Evolutionary conservation across 1,140 invertebrate species (phyloP).

Genomic region (Sycobia sp.): DNA sequence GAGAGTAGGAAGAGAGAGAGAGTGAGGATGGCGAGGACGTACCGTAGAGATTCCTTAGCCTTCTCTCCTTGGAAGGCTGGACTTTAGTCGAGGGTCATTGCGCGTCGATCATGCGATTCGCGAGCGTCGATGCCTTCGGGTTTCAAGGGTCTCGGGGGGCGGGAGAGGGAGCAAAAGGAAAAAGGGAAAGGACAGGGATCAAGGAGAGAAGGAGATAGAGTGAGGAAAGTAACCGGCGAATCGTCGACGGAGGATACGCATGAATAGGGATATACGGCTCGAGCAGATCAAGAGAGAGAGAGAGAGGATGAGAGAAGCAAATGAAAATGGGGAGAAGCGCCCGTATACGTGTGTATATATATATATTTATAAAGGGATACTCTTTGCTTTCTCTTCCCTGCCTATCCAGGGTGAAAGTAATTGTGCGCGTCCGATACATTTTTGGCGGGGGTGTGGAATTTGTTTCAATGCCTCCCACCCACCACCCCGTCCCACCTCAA

Average conservation of each 20-base stretch:
- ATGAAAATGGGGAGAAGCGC: neutral
- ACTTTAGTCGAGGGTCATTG: conserved; percentile 28
- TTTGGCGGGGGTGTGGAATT: conserved; percentile 27
- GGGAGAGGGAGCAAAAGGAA: neutral
- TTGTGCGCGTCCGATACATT: conserved; percentile 25
- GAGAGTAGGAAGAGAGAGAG: neutral
- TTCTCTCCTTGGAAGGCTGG: no score
- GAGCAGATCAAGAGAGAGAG: conserved; percentile 16
- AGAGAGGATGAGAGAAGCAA: neutral
- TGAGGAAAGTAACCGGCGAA: no score
- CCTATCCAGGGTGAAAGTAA: conserved; percentile 29
- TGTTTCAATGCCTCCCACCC: conserved; percentile 30
- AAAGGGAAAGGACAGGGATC: no score
- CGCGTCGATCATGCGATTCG: conserved; percentile 34
- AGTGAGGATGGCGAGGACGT: neutral
- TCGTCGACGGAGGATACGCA: conserved; percentile 3
- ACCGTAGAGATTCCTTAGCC: neutral
- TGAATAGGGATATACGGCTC: conserved; percentile 27
- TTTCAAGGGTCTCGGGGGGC: no score
- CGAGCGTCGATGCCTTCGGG: neutral
- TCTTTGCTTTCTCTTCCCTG: no score
- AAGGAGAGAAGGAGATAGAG: no score
- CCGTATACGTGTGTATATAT: no score
- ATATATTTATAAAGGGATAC: conserved; percentile 28
- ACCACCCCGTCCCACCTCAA: no score